A percentile compares a stretch with the other conserved stretches of the same genome.
Evolutionary conservation across 2,797 vertebrate species (phyloP).

Genomic region (Caiman crocodilus): DNA sequence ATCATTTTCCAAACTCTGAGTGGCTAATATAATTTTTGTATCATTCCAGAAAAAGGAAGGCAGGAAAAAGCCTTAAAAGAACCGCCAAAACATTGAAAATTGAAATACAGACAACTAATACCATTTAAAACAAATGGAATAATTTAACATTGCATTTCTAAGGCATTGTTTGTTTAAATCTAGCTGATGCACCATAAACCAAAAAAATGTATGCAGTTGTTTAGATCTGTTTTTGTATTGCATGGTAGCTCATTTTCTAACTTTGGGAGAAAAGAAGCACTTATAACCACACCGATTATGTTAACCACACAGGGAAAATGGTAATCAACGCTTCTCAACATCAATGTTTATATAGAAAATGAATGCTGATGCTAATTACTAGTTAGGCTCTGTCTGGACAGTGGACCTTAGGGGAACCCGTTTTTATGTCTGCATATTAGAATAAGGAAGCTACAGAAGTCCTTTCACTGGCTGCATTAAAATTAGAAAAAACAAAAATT

Average conservation of each 20-base stretch:
- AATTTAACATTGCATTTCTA: background rate
- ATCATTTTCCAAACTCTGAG: background rate
- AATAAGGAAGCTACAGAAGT: background rate
- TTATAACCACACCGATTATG: background rate
- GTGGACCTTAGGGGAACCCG: background rate
- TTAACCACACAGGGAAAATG: background rate
- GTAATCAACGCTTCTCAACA: background rate
- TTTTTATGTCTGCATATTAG: background rate
- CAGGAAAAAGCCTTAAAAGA: background rate
- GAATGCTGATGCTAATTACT: background rate
- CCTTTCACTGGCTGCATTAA: background rate
- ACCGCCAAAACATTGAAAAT: background rate
- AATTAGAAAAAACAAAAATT: background rate
- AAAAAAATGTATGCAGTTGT: background rate
- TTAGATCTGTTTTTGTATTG: background rate
- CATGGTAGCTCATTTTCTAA: background rate
- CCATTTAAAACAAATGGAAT: background rate
- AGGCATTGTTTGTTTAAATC: background rate
- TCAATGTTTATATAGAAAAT: background rate
- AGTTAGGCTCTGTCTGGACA: background rate
- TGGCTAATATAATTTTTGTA: background rate
- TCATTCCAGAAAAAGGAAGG: background rate
- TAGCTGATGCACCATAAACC: background rate
- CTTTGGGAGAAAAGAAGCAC: background rate
- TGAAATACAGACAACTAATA: background rate